These are phyloP conservation scores for Leucophenga varia DNA, from an alignment of 1,140 invertebrate genomes.

Conservation along the genomic window DNA sequence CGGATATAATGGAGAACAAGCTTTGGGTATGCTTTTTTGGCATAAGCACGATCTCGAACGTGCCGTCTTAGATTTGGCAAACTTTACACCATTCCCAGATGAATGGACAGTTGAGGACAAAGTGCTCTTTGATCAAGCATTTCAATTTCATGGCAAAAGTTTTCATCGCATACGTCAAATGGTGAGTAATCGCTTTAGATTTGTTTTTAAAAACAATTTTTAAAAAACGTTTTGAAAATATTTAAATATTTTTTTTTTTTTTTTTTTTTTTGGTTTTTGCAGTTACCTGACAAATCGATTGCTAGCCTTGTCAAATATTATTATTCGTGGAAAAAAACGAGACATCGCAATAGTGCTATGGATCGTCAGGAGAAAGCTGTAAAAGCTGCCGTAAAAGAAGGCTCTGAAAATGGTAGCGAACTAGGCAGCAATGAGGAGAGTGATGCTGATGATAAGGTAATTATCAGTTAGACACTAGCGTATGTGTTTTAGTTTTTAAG, in stretches of 20 bases:
- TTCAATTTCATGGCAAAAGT: slow-evolving; percentile 97
- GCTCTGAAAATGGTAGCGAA: slow-evolving; percentile 74
- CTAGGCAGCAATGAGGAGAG: slow-evolving; percentile 81
- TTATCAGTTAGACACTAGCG: slow-evolving; percentile 49
- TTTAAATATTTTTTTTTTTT: slow-evolving; percentile 7
- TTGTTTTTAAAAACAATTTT: background rate
- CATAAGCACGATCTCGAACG: slow-evolving; percentile 94
- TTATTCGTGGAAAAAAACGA: slow-evolving; percentile 97
- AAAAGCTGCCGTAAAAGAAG: slow-evolving; percentile 62
- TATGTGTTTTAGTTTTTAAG: too few relatives aligned
- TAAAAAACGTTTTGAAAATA: background rate
- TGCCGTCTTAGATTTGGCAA: slow-evolving; percentile 89
- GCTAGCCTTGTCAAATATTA: slow-evolving; percentile 96
- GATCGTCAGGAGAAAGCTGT: slow-evolving; percentile 67
- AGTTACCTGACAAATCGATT: slow-evolving; percentile 96
- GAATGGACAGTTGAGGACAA: slow-evolving; percentile 99
- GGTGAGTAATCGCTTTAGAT: slow-evolving; percentile 63
- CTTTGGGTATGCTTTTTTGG: slow-evolving; percentile 97
- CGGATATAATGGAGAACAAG: slow-evolving; percentile 97
- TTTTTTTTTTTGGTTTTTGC: slow-evolving; percentile 35
- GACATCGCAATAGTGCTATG: slow-evolving; percentile 89
- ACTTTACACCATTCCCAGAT: slow-evolving; percentile 96
- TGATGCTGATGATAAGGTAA: slow-evolving; percentile 87
- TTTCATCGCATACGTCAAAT: slow-evolving; percentile 97
- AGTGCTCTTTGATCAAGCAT: slow-evolving; percentile 96